Conservation (phyloP, 2,888 invertebrate genomes). For the Pollenia griseotomentosa region DNA sequence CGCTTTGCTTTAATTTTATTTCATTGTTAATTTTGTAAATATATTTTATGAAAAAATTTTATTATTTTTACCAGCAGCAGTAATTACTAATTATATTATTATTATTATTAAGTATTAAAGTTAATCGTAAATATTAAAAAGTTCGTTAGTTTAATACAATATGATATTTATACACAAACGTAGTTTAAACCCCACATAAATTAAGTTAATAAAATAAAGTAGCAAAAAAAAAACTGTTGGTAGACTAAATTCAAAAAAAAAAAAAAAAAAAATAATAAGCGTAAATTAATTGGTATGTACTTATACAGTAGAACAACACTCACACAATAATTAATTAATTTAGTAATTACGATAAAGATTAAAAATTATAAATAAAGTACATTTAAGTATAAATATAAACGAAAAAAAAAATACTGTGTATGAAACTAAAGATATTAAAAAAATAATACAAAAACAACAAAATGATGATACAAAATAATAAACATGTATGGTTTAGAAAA, state of each 20-base stretch:
- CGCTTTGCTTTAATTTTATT: neutral
- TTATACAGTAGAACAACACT: conserved; percentile 24
- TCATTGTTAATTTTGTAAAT: conserved; percentile 40
- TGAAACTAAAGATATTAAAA: conserved; percentile 50
- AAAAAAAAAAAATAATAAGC: conserved; percentile 26
- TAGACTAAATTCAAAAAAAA: conserved; percentile 28
- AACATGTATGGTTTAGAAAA: conserved; percentile 73
- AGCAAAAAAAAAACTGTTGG: conserved; percentile 33
- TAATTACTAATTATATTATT: conserved; percentile 29
- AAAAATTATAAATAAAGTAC: conserved; percentile 42
- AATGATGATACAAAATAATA: conserved; percentile 55
- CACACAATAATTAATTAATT: conserved; percentile 63
- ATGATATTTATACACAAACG: conserved; percentile 52
- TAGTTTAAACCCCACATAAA: conserved; percentile 55
- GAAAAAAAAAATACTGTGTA: conserved; percentile 59
- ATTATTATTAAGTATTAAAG: conserved; percentile 55
- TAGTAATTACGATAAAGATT: conserved; percentile 31
- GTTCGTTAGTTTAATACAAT: conserved; percentile 14
- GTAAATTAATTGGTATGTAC: conserved; percentile 48
- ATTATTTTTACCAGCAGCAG: conserved; percentile 17
- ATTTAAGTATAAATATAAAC: conserved; percentile 42
- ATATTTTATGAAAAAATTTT: conserved; percentile 19
- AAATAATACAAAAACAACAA: conserved; percentile 15
- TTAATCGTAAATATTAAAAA: conserved; percentile 47
- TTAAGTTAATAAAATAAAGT: conserved; percentile 44